Evolutionary conservation across 1,140 invertebrate species (phyloP).

Genomic region (Ridgeia piscesae): DNA sequence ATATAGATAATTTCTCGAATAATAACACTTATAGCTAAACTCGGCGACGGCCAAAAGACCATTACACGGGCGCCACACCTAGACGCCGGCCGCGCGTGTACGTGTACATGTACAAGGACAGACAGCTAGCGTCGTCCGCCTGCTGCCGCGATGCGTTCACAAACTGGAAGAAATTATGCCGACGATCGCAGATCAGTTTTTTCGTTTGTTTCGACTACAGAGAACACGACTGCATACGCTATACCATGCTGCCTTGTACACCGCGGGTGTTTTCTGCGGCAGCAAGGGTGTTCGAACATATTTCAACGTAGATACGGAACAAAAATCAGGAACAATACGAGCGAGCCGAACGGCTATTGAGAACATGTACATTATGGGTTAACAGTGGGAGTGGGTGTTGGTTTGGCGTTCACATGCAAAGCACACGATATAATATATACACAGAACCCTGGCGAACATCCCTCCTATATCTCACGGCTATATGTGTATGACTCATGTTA

Average conservation of each 20-base stretch:
- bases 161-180: not conserved
- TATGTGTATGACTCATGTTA: not conserved
- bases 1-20: constrained; percentile 1
- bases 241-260: not conserved
- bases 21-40: constrained; percentile 1
- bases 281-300: not conserved
- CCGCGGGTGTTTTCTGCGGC: not conserved
- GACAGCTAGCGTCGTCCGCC: too few relatives aligned
- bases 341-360: too few relatives aligned
- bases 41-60: constrained; percentile 2
- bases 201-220: not conserved
- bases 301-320: not conserved
- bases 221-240: not conserved
- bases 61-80: not conserved
- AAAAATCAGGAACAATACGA: not conserved
- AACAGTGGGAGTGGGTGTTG: not conserved
- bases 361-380: not conserved
- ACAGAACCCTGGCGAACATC: not conserved
- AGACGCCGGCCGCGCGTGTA: not conserved
- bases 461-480: not conserved
- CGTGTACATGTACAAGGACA: too few relatives aligned
- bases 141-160: not conserved
- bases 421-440: not conserved
- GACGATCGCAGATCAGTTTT: not conserved
- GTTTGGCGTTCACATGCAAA: not conserved